A percentile compares a stretch with the other conserved stretches of the same genome.
These are phyloP conservation scores for Hypsibius dujardini DNA, from an alignment of 1,140 invertebrate genomes.

Conservation along the genomic window DNA sequence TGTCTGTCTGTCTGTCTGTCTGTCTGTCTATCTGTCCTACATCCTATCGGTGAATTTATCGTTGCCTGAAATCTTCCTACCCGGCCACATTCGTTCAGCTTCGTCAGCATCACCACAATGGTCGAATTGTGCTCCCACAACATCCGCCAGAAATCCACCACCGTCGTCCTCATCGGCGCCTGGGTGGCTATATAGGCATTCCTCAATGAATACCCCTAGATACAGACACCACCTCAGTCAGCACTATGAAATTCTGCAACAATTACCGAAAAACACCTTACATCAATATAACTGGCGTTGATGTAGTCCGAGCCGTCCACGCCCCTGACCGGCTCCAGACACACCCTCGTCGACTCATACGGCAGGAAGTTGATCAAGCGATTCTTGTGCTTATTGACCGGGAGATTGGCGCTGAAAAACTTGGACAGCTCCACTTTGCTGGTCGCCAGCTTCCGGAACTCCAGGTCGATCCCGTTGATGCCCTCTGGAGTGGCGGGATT, in stretches of 20 bases:
- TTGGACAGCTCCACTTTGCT: conserved; percentile 81
- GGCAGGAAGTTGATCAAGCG: conserved; percentile 89
- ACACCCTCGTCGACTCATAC: conserved; percentile 80
- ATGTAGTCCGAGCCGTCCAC: conserved; percentile 96
- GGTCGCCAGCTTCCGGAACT: conserved; percentile 90
- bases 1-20: too few relatives aligned
- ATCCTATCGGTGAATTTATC: too few relatives aligned
- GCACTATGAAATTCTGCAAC: too few relatives aligned
- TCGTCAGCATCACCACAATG: conserved; percentile 96
- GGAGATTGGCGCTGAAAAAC: conserved; percentile 84
- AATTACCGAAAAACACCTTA: conserved; percentile 30
- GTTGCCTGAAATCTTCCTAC: too few relatives aligned
- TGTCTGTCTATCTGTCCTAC: too few relatives aligned
- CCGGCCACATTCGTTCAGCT: conserved; percentile 86
- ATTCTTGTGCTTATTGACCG: conserved; percentile 95
- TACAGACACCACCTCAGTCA: conserved; percentile 13
- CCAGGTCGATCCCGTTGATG: conserved; percentile 88
- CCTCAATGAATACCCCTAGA: conserved; percentile 46
- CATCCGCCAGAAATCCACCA: conserved; percentile 98
- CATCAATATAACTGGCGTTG: conserved; percentile 94
- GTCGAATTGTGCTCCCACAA: conserved; percentile 99
- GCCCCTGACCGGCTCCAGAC: conserved; percentile 68
- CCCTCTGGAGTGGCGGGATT: conserved; percentile 49
- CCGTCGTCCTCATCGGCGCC: conserved; percentile 81
- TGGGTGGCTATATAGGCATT: conserved; percentile 95